Percentiles rank a stretch among this genome's conserved stretches.
Evolutionary conservation across 2,113 vertebrate genomes (phyloP).

Genomic region (Tinamus guttatus): DNA sequence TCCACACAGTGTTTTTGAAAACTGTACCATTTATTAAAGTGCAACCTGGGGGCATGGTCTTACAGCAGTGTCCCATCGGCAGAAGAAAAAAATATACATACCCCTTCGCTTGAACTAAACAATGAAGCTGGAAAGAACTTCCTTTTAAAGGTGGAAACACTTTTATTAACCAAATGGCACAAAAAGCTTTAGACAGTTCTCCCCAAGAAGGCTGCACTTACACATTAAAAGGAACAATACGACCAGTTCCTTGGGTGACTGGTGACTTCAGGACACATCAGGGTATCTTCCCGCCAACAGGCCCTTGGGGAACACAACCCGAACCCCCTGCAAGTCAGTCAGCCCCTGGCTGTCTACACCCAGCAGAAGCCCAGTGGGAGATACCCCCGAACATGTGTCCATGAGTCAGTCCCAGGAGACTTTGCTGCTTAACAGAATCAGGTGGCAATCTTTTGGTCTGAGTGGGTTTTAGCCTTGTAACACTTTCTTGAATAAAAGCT

Average conservation of each 20-base stretch:
- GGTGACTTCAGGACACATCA: neutral
- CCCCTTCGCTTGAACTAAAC: neutral
- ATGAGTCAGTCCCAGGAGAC: neutral
- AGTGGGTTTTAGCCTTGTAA: neutral
- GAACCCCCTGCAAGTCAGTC: neutral
- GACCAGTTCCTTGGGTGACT: neutral
- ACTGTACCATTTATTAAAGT: slow-evolving; percentile 73
- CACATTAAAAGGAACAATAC: slow-evolving; percentile 20
- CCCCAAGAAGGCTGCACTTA: slow-evolving; percentile 14
- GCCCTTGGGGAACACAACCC: neutral
- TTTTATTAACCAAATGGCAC: slow-evolving; percentile 47
- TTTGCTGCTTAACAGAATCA: neutral
- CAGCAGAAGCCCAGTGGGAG: neutral
- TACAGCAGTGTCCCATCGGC: slow-evolving; percentile 22
- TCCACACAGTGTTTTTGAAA: neutral
- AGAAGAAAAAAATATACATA: neutral
- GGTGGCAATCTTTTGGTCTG: neutral
- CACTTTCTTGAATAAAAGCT: neutral
- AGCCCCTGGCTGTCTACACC: neutral
- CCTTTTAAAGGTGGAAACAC: slow-evolving; percentile 11
- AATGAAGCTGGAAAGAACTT: neutral
- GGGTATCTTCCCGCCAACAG: neutral
- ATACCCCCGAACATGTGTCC: neutral
- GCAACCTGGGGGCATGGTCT: slow-evolving; percentile 43
- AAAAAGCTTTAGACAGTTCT: slow-evolving; percentile 35